Evolutionary conservation across 2,888 invertebrate genomes (phyloP).

Genomic region (Agonopterix subpropinquella): DNA sequence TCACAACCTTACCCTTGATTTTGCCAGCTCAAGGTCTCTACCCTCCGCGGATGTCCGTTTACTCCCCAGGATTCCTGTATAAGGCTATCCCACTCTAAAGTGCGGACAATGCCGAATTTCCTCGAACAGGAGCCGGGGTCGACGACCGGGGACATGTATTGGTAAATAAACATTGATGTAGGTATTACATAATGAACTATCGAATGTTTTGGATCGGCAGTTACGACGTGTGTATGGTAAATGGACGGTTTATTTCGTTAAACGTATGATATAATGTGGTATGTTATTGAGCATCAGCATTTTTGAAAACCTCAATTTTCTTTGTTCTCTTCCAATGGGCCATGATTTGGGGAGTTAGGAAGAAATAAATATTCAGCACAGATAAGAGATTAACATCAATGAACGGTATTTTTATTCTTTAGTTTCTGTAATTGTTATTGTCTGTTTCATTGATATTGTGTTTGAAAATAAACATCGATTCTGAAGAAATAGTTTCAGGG

Average conservation of each 20-base stretch:
- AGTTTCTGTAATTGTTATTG: too few relatives aligned
- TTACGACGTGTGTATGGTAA: constrained; percentile 2
- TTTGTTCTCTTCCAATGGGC: too few relatives aligned
- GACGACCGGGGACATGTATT: constrained; percentile 66
- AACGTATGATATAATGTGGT: constrained; percentile 7
- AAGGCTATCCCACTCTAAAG: constrained; percentile 51
- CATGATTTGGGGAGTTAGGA: too few relatives aligned
- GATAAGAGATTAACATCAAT: too few relatives aligned
- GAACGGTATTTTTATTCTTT: too few relatives aligned
- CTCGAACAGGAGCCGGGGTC: constrained; percentile 58
- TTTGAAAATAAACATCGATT: too few relatives aligned
- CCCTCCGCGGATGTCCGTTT: constrained; percentile 53
- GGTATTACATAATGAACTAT: constrained; percentile 37
- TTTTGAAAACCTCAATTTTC: too few relatives aligned
- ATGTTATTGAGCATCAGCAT: not conserved
- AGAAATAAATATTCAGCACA: too few relatives aligned
- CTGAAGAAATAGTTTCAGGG: too few relatives aligned
- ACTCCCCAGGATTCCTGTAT: constrained; percentile 38
- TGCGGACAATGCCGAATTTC: constrained; percentile 65
- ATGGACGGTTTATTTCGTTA: constrained; percentile 6
- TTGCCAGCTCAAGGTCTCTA: constrained; percentile 76
- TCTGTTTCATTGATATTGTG: too few relatives aligned
- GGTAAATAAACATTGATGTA: constrained; percentile 69
- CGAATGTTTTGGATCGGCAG: constrained; percentile 25
- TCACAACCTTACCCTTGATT: constrained; percentile 70